Evolutionary conservation across 2,797 vertebrate genomes (phyloP), one percentile per base, ranked within the genome.

Genomic region (Yasuhikotakia modesta): DNA sequence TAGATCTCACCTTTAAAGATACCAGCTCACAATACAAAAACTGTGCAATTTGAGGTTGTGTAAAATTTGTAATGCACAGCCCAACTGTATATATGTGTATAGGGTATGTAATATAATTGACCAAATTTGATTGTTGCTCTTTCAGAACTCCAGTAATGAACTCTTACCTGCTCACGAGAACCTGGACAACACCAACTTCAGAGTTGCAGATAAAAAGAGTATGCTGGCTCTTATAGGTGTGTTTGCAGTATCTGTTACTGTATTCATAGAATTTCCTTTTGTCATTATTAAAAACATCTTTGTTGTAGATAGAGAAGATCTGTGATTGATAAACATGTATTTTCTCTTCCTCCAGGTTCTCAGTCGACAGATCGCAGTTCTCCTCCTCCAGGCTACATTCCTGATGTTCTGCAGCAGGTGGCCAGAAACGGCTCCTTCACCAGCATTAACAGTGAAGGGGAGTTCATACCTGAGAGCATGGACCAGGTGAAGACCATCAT

Each of bases 401-500:
- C 98, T 17, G 98, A 99, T 73, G 97, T 94, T 61, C 93, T 98
- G 53, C 96, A 98, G 88, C 96, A 99, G 76, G 96, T 96, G 81
- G 97, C 96, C 74, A 92, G 96, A 84, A 98, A 99, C 73, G 98
- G 98, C 68, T 99, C 98, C 67, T 99, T 98, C 86, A 99, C 98
- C 85, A 99, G 97, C 93, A 99, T 99, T 90, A 97, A 98, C 92
- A 99, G 98, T 60, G 98, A 99, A 87, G 98, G 98, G 16, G 98
- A 99, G 88, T 99, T 99, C 88, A 99, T 99, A 83, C 98, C 98
- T 14, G 98, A 99, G 91, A 97, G 95, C 89, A 98, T 98, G 96
- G 97, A 99, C 92, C 97, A 98, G 95, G 97, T 98, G 91, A 0
- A 16, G 3, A 52, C 14, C 17, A 30, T 55, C 4, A 35, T 19